Percentiles rank a stretch among this genome's conserved stretches.
phyloP scores from a whole-genome alignment of 2,113 vertebrate genomes.

The Sinocyclocheilus rhinocerous region DNA sequence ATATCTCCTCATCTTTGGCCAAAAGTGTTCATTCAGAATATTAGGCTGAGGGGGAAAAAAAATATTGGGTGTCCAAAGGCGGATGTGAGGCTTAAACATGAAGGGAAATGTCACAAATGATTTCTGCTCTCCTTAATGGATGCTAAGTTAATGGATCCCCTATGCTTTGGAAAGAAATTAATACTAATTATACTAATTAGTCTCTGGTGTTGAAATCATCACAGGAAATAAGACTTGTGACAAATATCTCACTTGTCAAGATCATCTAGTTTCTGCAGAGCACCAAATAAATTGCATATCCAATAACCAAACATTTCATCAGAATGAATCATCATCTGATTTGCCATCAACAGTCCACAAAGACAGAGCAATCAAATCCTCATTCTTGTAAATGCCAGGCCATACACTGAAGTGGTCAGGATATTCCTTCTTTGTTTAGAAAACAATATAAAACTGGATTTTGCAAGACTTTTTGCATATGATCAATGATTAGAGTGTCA shows the following conservation, averaged over 20 bases:
- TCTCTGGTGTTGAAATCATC: conserved; percentile 60
- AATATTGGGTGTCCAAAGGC: not conserved
- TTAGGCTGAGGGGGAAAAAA: not conserved
- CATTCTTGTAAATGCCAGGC: conserved; percentile 48
- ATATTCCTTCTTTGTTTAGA: not conserved
- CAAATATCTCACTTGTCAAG: conserved; percentile 59
- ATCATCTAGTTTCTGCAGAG: conserved; percentile 56
- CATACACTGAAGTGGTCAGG: conserved; percentile 34
- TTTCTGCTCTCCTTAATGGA: conserved; percentile 49
- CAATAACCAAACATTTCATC: conserved; percentile 54
- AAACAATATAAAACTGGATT: not conserved
- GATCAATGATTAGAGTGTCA: not conserved
- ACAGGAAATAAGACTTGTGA: conserved; percentile 64
- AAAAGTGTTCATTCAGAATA: conserved; percentile 30
- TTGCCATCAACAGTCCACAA: conserved; percentile 50
- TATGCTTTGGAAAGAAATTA: conserved; percentile 56
- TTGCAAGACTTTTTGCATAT: not conserved
- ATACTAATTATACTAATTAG: conserved; percentile 59
- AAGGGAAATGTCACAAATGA: conserved; percentile 48
- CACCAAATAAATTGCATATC: conserved; percentile 56
- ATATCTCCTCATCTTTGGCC: not conserved
- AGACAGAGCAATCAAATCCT: conserved; percentile 49
- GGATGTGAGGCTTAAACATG: conserved; percentile 39
- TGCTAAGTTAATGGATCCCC: conserved; percentile 60
- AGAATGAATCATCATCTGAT: conserved; percentile 57